phyloP scores from a whole-genome alignment of 1,140 invertebrate genomes.

The Bombus vancouverensis region DNA sequence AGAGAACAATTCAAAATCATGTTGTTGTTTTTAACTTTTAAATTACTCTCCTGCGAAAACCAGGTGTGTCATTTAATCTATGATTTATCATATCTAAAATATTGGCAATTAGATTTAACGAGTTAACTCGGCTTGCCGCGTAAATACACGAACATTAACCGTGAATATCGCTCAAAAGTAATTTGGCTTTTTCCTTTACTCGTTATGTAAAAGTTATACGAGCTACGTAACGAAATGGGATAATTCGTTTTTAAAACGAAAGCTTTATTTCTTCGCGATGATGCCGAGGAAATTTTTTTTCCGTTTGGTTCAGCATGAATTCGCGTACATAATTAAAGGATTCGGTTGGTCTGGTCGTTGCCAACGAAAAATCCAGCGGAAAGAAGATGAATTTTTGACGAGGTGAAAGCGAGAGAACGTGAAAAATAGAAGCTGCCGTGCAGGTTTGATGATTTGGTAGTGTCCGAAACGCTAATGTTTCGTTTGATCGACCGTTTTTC shows the following conservation, averaged over 20 bases:
- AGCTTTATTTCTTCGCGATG: neutral
- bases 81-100: too few relatives aligned
- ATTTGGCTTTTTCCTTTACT: neutral
- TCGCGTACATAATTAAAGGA: neutral
- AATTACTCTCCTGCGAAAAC: too few relatives aligned
- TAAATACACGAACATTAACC: neutral
- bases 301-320: neutral
- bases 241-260: neutral
- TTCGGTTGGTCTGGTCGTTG: neutral
- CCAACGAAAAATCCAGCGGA: neutral
- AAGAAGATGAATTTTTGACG: slow-evolving; percentile 4
- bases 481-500: neutral
- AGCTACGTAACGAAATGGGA: neutral
- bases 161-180: neutral
- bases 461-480: neutral
- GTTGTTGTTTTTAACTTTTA: too few relatives aligned
- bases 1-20: too few relatives aligned
- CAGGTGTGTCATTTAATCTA: too few relatives aligned
- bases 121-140: too few relatives aligned
- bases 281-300: slow-evolving; percentile 1
- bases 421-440: neutral
- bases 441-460: slow-evolving; percentile 2
- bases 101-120: too few relatives aligned
- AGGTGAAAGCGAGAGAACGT: neutral
- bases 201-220: neutral